A percentile compares a stretch with the other conserved stretches of the same genome.
Evolutionary conservation across 1,140 invertebrate species (phyloP).

Genomic region (Ptiloglossa arizonensis): DNA sequence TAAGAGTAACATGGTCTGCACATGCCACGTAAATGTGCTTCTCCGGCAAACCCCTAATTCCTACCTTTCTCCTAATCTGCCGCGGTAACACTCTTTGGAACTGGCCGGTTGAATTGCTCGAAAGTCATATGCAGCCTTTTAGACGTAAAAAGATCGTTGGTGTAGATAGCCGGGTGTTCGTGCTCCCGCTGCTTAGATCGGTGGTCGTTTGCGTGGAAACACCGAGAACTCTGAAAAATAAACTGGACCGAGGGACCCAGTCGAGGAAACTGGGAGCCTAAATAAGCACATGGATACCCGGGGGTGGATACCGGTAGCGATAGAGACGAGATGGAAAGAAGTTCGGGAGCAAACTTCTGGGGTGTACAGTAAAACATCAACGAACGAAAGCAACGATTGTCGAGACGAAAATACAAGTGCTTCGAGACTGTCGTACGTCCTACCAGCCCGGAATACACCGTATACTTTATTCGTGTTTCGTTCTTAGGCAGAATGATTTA

Average conservation of each 20-base stretch:
- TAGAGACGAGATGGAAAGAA: neutral
- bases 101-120: slow-evolving; percentile 25
- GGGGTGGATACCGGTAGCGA: neutral
- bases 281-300: neutral
- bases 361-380: no score
- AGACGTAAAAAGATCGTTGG: slow-evolving; percentile 5
- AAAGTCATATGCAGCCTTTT: slow-evolving; percentile 32
- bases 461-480: neutral
- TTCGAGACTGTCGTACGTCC: no score
- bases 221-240: neutral
- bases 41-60: slow-evolving; percentile 1
- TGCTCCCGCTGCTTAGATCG: neutral
- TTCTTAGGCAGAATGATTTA: neutral
- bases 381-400: neutral
- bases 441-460: no score
- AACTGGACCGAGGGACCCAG: neutral
- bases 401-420: neutral
- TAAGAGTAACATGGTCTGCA: slow-evolving; percentile 64
- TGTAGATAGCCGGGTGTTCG: slow-evolving; percentile 6
- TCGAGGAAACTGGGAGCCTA: no score
- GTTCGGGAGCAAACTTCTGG: neutral
- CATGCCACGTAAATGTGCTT: slow-evolving; percentile 61
- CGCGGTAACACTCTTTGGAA: slow-evolving; percentile 29
- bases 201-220: neutral
- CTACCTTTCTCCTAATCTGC: slow-evolving; percentile 32